These are phyloP conservation scores for Mythimna impura DNA, from an alignment of 2,888 invertebrate genomes.

Conservation along the genomic window DNA sequence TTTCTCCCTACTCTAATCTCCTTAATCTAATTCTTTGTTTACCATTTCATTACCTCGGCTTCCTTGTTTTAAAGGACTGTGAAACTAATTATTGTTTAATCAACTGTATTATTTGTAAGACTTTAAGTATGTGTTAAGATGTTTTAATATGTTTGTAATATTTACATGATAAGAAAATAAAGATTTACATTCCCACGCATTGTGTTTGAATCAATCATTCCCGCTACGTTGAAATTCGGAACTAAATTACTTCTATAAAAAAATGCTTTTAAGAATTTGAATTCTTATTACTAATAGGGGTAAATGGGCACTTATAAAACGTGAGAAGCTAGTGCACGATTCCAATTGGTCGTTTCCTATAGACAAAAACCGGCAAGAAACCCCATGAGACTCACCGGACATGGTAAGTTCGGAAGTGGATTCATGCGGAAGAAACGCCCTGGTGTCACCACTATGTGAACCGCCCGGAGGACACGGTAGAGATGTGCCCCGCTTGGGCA, in stretches of 20 bases:
- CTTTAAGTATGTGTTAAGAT: constrained; percentile 77
- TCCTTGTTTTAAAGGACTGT: constrained; percentile 80
- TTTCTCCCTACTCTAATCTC: constrained; percentile 46
- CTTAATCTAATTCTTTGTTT: constrained; percentile 35
- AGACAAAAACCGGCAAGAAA: no score
- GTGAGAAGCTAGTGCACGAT: no score
- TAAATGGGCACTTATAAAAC: no score
- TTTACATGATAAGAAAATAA: constrained; percentile 79
- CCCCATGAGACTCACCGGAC: no score
- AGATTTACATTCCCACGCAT: constrained; percentile 64
- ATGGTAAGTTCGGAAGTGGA: no score
- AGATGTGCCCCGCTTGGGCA: no score
- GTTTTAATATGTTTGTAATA: constrained; percentile 78
- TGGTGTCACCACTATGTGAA: no score
- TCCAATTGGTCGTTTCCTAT: no score
- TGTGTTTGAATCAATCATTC: neutral
- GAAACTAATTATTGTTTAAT: constrained; percentile 70
- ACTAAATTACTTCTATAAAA: neutral
- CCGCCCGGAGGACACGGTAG: no score
- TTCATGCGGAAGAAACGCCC: no score
- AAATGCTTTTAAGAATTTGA: no score
- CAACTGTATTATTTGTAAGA: constrained; percentile 75
- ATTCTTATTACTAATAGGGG: no score
- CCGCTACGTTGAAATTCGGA: neutral
- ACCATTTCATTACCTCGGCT: constrained; percentile 87